Evolutionary conservation across 2,888 invertebrate species (phyloP).

Genomic region (Ophonus ardosiacus): DNA sequence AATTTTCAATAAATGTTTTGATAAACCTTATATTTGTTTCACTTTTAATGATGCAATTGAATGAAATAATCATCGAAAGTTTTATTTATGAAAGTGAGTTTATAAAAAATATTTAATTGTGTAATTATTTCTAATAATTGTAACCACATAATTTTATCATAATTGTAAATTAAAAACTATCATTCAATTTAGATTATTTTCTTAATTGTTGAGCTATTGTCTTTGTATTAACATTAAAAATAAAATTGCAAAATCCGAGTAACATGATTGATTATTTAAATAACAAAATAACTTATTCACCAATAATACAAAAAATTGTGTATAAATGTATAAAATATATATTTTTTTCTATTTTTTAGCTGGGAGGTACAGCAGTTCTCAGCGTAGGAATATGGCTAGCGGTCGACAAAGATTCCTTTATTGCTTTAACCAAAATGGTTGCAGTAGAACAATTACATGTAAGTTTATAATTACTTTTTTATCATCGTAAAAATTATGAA

Average conservation of each 20-base stretch:
- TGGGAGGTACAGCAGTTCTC: conserved; percentile 81
- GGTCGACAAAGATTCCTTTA: conserved; percentile 82
- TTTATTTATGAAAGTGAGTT: neutral
- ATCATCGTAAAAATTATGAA: neutral
- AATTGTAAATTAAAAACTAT: neutral
- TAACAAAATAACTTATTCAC: neutral
- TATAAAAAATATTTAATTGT: neutral
- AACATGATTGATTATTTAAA: too few relatives aligned
- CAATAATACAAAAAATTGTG: neutral
- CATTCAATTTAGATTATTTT: too few relatives aligned
- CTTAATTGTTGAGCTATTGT: too few relatives aligned
- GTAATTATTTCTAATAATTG: neutral
- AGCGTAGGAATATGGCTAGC: conserved; percentile 84
- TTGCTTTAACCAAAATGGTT: conserved; percentile 79
- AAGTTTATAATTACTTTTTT: conserved; percentile 70
- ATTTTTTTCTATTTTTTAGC: conserved; percentile 72
- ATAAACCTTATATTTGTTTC: neutral
- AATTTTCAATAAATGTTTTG: neutral
- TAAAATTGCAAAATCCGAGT: too few relatives aligned
- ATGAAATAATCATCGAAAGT: neutral
- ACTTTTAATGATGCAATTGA: conserved; percentile 5
- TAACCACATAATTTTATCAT: neutral
- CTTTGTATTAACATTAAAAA: too few relatives aligned
- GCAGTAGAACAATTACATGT: conserved; percentile 79
- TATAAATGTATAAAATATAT: neutral